A percentile compares a stretch with the other conserved stretches of the same genome.
These are phyloP conservation scores for Sesamia nonagrioides DNA, from an alignment of 1,140 invertebrate species.

Conservation along the genomic window DNA sequence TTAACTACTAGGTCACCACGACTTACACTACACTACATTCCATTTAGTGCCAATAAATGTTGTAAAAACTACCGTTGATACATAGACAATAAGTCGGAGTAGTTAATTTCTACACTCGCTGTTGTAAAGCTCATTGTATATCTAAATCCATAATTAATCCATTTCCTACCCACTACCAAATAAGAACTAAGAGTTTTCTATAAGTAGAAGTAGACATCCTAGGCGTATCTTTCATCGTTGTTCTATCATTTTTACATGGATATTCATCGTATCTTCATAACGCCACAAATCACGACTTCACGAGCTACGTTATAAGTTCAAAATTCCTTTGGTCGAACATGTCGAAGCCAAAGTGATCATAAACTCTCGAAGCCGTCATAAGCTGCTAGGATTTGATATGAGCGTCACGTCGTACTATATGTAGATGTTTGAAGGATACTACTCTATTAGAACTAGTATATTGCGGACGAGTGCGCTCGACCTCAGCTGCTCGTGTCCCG, in stretches of 20 bases:
- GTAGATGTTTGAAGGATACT: constrained; percentile 56
- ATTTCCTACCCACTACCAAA: background rate
- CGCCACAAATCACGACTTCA: background rate
- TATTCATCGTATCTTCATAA: background rate
- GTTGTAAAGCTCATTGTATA: background rate
- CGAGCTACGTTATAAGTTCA: constrained; percentile 3
- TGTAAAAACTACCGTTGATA: background rate
- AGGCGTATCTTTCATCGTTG: too few species aligned
- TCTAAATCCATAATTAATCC: background rate
- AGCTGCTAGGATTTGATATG: constrained; percentile 4
- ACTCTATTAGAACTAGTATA: constrained; percentile 66
- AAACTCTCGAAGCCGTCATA: constrained; percentile 16
- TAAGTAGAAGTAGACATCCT: too few species aligned
- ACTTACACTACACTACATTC: too few species aligned
- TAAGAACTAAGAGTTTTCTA: too few species aligned
- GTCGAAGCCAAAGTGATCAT: constrained; percentile 8
- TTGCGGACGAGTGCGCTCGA: constrained; percentile 60
- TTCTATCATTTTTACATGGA: background rate
- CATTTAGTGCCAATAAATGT: background rate
- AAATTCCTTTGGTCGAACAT: background rate
- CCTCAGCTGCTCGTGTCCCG: constrained; percentile 59
- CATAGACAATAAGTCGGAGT: background rate
- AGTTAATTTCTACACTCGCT: background rate
- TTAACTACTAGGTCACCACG: too few species aligned
- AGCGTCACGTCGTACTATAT: constrained; percentile 22